Evolutionary conservation across 2,113 vertebrate species (phyloP).

Genomic region (Alligator mississippiensis): DNA sequence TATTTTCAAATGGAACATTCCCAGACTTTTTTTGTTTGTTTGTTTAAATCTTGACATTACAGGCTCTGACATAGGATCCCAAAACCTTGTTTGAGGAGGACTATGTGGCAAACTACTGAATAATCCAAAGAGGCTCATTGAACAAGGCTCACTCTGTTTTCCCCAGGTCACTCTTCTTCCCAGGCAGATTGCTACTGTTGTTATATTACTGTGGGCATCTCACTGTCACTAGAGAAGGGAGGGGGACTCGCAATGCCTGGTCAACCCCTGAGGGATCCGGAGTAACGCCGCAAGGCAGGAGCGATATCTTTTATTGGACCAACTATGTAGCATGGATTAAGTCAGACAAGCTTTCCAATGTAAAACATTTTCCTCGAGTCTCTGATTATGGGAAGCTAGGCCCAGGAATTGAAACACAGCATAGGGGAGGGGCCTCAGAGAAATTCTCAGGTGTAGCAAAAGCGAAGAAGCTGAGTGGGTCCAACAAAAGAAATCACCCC

Average conservation of each 20-base stretch:
- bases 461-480: too few species aligned
- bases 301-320: too few species aligned
- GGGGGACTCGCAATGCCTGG: accelerated
- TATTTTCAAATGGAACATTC: background rate
- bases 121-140: accelerated
- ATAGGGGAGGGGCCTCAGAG: too few species aligned
- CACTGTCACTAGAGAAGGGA: background rate
- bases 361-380: too few species aligned
- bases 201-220: background rate
- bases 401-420: too few species aligned
- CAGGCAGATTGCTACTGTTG: accelerated
- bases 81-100: background rate
- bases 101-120: background rate
- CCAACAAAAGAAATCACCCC: too few species aligned
- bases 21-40: background rate
- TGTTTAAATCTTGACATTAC: background rate
- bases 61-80: background rate
- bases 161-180: background rate
- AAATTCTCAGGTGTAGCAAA: too few species aligned
- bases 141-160: accelerated
- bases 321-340: too few species aligned
- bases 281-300: accelerated
- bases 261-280: accelerated
- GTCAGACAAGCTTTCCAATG: too few species aligned
- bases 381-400: too few species aligned